Base-by-base conservation (phyloP, 2,797 vertebrate genomes). In the Bradypodion ventrale region DNA sequence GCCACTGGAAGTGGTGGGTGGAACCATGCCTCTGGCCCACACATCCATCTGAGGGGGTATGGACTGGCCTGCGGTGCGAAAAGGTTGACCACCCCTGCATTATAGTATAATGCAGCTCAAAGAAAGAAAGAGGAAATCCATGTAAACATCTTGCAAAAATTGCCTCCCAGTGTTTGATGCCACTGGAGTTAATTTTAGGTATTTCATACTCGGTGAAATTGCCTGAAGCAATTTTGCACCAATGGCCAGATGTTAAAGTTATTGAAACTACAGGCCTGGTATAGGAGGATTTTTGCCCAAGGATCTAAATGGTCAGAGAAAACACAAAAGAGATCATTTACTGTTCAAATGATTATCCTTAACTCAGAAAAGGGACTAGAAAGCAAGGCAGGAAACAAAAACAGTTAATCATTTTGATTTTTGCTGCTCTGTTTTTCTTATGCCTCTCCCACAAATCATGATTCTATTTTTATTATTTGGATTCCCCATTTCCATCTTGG, bases 401-500 rank as follows among this genome's bases (percentile, higher is more conserved):
- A 35, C 35, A 87, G 82, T 80, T 80, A 65, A 76, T 77, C 78
- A 56, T 80, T 84, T 72, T 80, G 73, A 77, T 73, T 73, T 72
- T 35, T 37, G 70, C 59, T 44, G 78, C 32, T 85, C 70, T 2
- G n/a, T n/a, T 75, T 83, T 80, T 69, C 49, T 69, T 75, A 80
- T 69, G 76, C 27, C 52, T 87, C 83, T 68, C 75, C 12, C 4
- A 19, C 42, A 40, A 66, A 60, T 60, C 74, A 68, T 87, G 74
- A 82, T 82, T 78, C 79, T 87, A 0, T 76, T 72, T 32, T 7
- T 0, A 49, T 35, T 74, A 84, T 80, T n/a, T 73, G 68, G 29
- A 37, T 77, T 84, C 86, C 78, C 77, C 82, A 63, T 87, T 69
- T 78, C 40, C 77, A 21, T 85, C 70, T 68, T 74, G 63, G 35